These are phyloP conservation scores for Heliconius himera DNA, from an alignment of 1,140 invertebrate species.

Conservation along the genomic window DNA sequence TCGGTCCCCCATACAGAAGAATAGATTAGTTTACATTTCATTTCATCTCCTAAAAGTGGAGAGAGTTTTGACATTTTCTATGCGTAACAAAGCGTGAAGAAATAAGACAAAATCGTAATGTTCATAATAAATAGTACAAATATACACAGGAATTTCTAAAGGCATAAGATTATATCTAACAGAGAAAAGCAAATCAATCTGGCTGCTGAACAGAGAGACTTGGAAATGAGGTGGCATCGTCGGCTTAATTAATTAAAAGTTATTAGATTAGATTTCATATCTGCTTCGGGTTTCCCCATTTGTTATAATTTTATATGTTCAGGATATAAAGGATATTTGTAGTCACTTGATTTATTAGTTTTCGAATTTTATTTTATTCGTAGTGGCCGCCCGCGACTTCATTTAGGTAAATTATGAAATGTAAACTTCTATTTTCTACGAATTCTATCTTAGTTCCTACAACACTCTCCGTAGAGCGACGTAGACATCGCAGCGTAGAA, in stretches of 20 bases:
- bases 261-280: slow-evolving; percentile 18
- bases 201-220: slow-evolving; percentile 16
- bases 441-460: too few species aligned
- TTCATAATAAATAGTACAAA: too few species aligned
- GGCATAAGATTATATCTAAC: neutral
- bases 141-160: neutral
- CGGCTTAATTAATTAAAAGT: slow-evolving; percentile 22
- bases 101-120: too few species aligned
- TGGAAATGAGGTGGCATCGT: slow-evolving; percentile 16
- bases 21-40: too few species aligned
- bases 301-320: neutral
- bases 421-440: neutral
- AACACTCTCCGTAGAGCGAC: neutral
- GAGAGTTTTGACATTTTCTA: too few species aligned
- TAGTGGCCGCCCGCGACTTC: too few species aligned
- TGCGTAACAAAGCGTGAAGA: too few species aligned
- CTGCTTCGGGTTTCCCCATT: neutral
- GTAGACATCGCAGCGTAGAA: too few species aligned
- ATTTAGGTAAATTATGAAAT: too few species aligned
- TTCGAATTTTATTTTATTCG: too few species aligned
- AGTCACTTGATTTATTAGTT: neutral
- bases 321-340: neutral
- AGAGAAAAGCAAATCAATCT: slow-evolving; percentile 17
- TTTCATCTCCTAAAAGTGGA: too few species aligned
- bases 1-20: too few species aligned